Evolutionary conservation across 2,888 invertebrate genomes (phyloP), one percentile per base, ranked within the genome.

Genomic region (Leptopilina drosophilae): DNA sequence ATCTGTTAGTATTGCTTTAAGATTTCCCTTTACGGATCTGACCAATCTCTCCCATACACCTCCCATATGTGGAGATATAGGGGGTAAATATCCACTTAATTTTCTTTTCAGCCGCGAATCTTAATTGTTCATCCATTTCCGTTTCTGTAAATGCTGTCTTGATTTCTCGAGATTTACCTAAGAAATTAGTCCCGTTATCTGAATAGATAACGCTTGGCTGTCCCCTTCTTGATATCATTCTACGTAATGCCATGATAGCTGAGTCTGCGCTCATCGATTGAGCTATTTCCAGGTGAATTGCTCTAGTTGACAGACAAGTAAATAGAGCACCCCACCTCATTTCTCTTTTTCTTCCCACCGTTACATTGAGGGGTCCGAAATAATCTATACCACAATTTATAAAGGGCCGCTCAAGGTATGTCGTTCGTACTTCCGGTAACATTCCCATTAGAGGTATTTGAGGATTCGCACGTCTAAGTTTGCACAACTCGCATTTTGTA

Each of bases 311-410:
- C 1, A 85, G 53, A 56, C 84, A 86, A 0, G 83, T 85, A 64
- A 85, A 85, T 2, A 85, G 12, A 0, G 80, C 87, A 0, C 83
- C 84, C 81, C 83, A 84, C 9, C 85, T 65, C 64, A 84, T 86
- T 82, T 85, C 87, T 1, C 64, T 46, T 2, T 83, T 76, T 53
- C 82, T 15, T 0, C 83, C 84, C 1, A 85, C 65, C 0, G 78
- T 77, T 0, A 85, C 83, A 9, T 20, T 42, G 78, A 84, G 81
- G 0, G 85, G 84, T 2, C 86, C 85, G 59, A 84, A 84, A n/a
- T 82, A 79, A 46, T 84, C 84, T 7, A 84, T 15, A 11, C 84
- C 83, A 11, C 75, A 69, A 53, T 75, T 53, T 0, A 78, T 76
- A n/a, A 84, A 84, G 1, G 82, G 82, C 14, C 84, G 53, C 5